phyloP scores from a whole-genome alignment of 2,797 vertebrate species.

The Pogoniulus pusillus region DNA sequence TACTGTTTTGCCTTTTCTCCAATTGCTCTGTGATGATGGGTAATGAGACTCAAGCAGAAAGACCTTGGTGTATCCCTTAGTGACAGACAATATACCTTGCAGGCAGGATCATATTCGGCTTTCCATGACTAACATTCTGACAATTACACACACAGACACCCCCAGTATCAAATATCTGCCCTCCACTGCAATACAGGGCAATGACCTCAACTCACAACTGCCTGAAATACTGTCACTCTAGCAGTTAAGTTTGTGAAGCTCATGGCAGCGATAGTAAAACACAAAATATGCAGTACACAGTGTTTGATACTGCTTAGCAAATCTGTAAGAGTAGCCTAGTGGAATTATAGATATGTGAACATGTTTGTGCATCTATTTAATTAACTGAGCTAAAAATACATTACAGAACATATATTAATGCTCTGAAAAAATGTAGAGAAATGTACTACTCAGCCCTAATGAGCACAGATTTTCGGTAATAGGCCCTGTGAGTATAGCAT shows the following conservation, averaged over 20 bases:
- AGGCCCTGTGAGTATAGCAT: not conserved
- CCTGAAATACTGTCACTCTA: conserved; percentile 13
- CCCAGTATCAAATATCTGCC: not conserved
- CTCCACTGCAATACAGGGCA: not conserved
- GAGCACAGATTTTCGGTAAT: not conserved
- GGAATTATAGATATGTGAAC: not conserved
- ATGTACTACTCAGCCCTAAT: not conserved
- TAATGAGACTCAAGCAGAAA: conserved; percentile 2
- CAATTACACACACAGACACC: not conserved
- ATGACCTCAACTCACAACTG: not conserved
- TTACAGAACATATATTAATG: not conserved
- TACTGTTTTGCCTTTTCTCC: not conserved
- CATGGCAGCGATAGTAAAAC: not conserved
- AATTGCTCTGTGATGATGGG: not conserved
- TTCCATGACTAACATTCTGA: not conserved
- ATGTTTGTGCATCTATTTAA: not conserved
- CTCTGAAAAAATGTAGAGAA: not conserved
- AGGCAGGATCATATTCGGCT: not conserved
- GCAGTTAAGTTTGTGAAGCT: conserved; percentile 17
- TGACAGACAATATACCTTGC: not conserved
- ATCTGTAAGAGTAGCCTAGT: not conserved
- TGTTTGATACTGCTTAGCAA: not conserved
- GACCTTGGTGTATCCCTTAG: not conserved
- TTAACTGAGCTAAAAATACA: conserved; percentile 40
- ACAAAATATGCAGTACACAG: not conserved